Base-by-base conservation (phyloP, 2,113 vertebrate genomes). In the Engraulis encrasicolus region DNA sequence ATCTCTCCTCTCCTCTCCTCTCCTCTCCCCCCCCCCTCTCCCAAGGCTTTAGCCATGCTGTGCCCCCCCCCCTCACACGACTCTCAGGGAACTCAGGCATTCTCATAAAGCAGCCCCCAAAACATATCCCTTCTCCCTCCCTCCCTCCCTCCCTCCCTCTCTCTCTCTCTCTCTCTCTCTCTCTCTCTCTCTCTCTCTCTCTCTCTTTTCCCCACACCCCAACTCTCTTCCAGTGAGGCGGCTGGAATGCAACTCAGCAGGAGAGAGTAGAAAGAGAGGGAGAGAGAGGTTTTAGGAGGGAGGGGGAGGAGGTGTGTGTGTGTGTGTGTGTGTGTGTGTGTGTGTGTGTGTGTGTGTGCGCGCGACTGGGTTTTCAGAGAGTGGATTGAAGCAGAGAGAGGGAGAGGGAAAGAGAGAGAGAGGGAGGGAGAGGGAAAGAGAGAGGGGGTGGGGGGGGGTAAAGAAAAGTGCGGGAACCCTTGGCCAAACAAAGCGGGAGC, bases 211-310 rank as follows among this genome's bases (percentile, higher is more conserved):
- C n/a, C n/a, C n/a, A n/a, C n/a, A n/a, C n/a, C n/a, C n/a, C n/a
- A n/a, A n/a, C n/a, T n/a, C n/a, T n/a, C n/a, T n/a, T n/a, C n/a
- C 87, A 90, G 89, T 92, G 91, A 88, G 93, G 88, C 90, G 93
- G 88, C 90, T 93, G 93, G 93, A 94, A 94, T 95, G 93, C 94
- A 94, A 91, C 93, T 92, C 92, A 93, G 92, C 93, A 91, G 93
- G 93, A 94, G 90, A 91, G 92, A 91, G 90, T 81, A 91, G 91
- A 91, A 87, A 88, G 89, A 86, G 88, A 79, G 81, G 66, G 77
- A 61, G 86, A 91, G 90, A 89, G 6, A 87, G 83, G 90, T 92
- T 86, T 87, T 83, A 79, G 50, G 50, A n/a, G 61, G 54, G 81
- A 91, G 83, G 89, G 81, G 71, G 90, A 88, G 90, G 84, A 86